Evolutionary conservation across 2,113 vertebrate genomes (phyloP).

Genomic region (Acrocephalus arundinaceus): DNA sequence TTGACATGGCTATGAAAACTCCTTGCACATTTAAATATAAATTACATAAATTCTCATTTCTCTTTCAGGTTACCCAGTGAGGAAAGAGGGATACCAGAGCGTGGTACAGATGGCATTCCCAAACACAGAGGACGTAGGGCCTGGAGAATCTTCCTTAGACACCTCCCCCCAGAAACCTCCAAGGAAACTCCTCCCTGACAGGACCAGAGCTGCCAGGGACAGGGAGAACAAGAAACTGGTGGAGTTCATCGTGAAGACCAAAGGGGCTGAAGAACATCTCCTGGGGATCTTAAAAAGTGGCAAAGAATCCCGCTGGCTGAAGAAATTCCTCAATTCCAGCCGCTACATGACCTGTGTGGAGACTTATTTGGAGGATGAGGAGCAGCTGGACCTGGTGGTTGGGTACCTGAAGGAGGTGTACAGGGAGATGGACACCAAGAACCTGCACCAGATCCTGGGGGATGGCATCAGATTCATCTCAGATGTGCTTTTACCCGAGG

Average conservation of each 20-base stretch:
- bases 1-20: accelerated
- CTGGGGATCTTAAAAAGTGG: constrained; percentile 81
- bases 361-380: constrained; percentile 89
- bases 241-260: constrained; percentile 86
- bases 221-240: constrained; percentile 88
- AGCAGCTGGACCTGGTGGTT: constrained; percentile 85
- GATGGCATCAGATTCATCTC: constrained; percentile 82
- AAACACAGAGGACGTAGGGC: constrained; percentile 4
- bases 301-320: constrained; percentile 85
- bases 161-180: constrained; percentile 35
- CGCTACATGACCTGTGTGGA: constrained; percentile 72
- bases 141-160: neutral
- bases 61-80: constrained; percentile 83
- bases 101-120: constrained; percentile 73
- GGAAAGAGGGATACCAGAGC: constrained; percentile 71
- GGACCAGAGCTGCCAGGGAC: constrained; percentile 85
- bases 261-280: constrained; percentile 83
- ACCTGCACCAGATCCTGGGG: constrained; percentile 38
- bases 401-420: constrained; percentile 82
- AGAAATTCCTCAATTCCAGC: constrained; percentile 73
- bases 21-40: neutral
- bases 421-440: constrained; percentile 27
- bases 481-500: constrained; percentile 93
- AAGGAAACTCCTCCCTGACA: constrained; percentile 88
- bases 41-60: neutral